Percentiles rank a stretch among this genome's conserved stretches.
Evolutionary conservation across 1,140 invertebrate genomes (phyloP).

Genomic region (Mamestra configurata): DNA sequence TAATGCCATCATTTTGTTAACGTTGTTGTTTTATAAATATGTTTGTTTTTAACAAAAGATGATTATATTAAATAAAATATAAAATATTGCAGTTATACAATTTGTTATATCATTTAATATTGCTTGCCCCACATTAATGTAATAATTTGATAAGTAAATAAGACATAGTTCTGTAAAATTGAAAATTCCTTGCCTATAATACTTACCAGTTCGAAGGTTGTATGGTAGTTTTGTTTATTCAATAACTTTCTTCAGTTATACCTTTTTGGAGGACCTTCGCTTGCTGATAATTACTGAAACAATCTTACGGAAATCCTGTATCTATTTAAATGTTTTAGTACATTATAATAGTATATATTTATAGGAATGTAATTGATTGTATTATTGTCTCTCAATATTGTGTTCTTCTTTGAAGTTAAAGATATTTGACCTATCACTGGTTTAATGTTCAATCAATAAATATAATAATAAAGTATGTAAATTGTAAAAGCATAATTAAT

Average conservation of each 20-base stretch:
- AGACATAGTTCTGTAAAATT: background rate
- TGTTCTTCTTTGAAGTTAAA: background rate
- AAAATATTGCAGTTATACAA: too few species aligned
- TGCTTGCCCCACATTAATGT: too few species aligned
- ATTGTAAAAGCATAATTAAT: too few species aligned
- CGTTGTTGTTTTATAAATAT: too few species aligned
- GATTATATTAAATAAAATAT: too few species aligned
- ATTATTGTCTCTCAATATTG: conserved; percentile 11
- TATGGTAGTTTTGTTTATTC: background rate
- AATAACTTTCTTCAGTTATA: too few species aligned
- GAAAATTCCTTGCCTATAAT: background rate
- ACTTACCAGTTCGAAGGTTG: background rate
- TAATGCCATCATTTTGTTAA: too few species aligned
- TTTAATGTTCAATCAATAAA: too few species aligned
- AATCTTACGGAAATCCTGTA: background rate
- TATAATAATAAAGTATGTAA: too few species aligned
- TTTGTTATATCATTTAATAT: too few species aligned
- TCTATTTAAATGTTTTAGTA: background rate
- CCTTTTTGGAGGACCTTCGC: background rate
- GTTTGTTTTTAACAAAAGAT: too few species aligned
- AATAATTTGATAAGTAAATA: too few species aligned
- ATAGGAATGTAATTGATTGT: conserved; percentile 5
- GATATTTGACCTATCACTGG: background rate
- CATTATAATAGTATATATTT: background rate
- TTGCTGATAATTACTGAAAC: background rate